Evolutionary conservation across 2,113 vertebrate species (phyloP).

Genomic region (Hystrix brachyura): DNA sequence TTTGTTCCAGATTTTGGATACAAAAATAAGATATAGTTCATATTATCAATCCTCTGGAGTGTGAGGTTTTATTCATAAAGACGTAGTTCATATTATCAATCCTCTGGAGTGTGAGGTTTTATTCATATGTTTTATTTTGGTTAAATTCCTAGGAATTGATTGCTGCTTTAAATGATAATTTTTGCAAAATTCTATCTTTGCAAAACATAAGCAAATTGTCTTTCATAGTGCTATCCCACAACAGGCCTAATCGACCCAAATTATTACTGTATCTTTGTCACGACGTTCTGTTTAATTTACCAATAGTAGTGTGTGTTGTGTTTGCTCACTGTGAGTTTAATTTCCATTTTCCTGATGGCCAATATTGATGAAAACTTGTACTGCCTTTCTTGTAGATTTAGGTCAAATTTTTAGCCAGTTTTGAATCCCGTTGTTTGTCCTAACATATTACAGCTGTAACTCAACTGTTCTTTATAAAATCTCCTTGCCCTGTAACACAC

Average conservation of each 20-base stretch:
- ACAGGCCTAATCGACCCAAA: neutral
- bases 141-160: neutral
- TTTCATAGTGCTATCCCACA: neutral
- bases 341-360: rapidly evolving
- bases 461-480: neutral
- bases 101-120: neutral
- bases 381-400: neutral
- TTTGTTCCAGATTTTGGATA: neutral
- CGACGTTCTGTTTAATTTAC: neutral
- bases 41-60: neutral
- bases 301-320: neutral
- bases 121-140: neutral
- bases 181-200: neutral
- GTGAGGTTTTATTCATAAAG: neutral
- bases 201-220: neutral
- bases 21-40: neutral
- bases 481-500: neutral
- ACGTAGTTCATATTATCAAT: neutral
- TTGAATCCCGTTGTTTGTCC: neutral
- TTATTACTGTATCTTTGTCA: neutral
- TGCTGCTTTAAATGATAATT: too few relatives aligned
- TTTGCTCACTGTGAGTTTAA: neutral
- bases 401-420: neutral
- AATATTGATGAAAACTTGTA: neutral
- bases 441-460: neutral